These are phyloP conservation scores for Julus scandinavius DNA, from an alignment of 2,888 invertebrate genomes.

Conservation along the genomic window DNA sequence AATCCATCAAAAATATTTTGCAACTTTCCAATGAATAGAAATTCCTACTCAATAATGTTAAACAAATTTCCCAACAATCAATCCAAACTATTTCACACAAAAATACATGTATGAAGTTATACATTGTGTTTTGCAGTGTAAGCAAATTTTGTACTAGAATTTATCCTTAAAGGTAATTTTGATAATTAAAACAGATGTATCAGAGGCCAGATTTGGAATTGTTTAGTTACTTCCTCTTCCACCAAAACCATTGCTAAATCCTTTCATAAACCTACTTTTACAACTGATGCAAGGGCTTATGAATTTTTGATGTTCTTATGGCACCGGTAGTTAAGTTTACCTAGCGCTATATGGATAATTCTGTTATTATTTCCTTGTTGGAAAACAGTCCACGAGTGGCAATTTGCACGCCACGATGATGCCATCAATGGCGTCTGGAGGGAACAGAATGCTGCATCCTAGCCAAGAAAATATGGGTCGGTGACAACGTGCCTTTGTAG, in stretches of 20 bases:
- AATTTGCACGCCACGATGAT: neutral
- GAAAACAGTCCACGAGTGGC: neutral
- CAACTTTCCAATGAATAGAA: too few species aligned
- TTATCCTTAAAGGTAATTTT: too few species aligned
- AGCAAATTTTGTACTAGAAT: too few species aligned
- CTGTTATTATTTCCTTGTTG: neutral
- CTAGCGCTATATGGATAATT: neutral
- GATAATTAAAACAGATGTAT: too few species aligned
- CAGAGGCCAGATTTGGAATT: too few species aligned
- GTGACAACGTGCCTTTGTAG: neutral
- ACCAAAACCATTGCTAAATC: neutral
- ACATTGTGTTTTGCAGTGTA: too few species aligned
- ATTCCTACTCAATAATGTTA: too few species aligned
- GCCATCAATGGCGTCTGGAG: neutral
- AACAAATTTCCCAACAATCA: too few species aligned
- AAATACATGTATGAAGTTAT: too few species aligned
- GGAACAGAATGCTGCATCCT: neutral
- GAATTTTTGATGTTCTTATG: neutral
- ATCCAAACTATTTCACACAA: too few species aligned
- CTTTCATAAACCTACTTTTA: neutral
- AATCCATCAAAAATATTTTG: too few species aligned
- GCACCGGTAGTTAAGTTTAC: constrained; percentile 26
- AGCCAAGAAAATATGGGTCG: neutral
- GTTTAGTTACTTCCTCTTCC: too few species aligned
- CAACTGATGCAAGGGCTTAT: neutral